Base-by-base conservation (phyloP, 2,113 vertebrate species). In the Esox niger region DNA sequence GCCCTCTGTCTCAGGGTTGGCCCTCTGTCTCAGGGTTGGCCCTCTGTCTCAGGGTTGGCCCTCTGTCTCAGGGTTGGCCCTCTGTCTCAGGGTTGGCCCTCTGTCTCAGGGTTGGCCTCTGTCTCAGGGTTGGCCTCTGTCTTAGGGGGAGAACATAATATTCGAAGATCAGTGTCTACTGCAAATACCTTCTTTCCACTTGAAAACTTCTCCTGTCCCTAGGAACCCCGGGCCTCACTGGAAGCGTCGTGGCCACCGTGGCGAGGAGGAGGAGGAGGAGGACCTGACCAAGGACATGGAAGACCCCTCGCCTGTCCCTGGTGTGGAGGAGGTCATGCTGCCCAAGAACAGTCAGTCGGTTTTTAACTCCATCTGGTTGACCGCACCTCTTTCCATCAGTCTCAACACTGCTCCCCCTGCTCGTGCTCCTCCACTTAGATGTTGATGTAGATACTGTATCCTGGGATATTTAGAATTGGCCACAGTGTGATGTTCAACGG, bases 231-330 rank as follows among this genome's bases (percentile, higher is more conserved):
- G 92, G 7, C 82, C 92, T 0, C 95, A 98, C 73, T 94, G 94
- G 79, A 99, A 97, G 25, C 91, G 95, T 25, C 87, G 95, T 56
- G 95, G 91, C 59, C 96, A 98, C 84, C 94, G 94, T 25, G 90
- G 86, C 17, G 97, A 98, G 3, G 97, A 99, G 49, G 97, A 99
- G 67, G 97, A 98, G 0, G 97, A 99, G 76, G 92, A 99, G 77
- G 97, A 99, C 73, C 88, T 96, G 58, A 96, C 93, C 20, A 99
- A 98, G 85, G 97, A 98, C 79, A 90, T 98, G 93, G 97, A 99
- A 69, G 95, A 99, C 76, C 97, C 97, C 10, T 96, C 93, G 0
- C 95, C 96, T 0, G 96, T 97, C 3, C 96, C 97, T 25, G 96
- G 96, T 73, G 91, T 98, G 84, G 96, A 98, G 69, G 97, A 98